These are phyloP conservation scores for Morus bassanus DNA, from an alignment of 2,797 vertebrate genomes.

Conservation along the genomic window DNA sequence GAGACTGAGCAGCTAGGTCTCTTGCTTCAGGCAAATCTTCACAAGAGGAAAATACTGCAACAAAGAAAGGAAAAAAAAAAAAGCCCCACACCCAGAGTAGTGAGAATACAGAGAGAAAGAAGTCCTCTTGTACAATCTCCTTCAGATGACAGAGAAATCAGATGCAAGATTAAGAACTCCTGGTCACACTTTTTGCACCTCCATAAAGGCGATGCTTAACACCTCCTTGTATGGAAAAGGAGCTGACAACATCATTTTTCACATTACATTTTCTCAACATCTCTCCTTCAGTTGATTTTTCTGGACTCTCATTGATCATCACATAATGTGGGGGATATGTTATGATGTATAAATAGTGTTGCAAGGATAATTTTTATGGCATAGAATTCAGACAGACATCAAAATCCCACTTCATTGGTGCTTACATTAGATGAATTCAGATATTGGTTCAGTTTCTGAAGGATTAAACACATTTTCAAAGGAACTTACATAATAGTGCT, in stretches of 20 bases:
- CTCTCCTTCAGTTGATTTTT: not conserved
- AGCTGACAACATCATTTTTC: not conserved
- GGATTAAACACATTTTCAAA: constrained; percentile 4
- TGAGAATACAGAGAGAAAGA: not conserved
- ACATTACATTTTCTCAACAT: not conserved
- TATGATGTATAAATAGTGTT: not conserved
- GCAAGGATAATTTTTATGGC: not conserved
- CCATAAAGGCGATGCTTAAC: not conserved
- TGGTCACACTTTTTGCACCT: not conserved
- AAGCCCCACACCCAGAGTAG: not conserved
- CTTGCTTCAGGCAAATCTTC: constrained; percentile 16
- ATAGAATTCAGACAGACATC: not conserved
- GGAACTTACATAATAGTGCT: not conserved
- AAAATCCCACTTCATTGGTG: not conserved
- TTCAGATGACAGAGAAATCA: not conserved
- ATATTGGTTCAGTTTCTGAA: not conserved
- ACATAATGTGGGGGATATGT: not conserved
- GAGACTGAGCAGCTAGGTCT: not conserved
- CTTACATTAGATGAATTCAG: not conserved
- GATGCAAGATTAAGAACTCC: not conserved
- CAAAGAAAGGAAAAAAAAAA: not conserved
- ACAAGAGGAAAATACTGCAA: not conserved
- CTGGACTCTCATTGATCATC: not conserved
- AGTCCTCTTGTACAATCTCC: not conserved
- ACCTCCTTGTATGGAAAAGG: not conserved